These are phyloP conservation scores for Macaria notata DNA, from an alignment of 2,888 invertebrate species.

Conservation along the genomic window DNA sequence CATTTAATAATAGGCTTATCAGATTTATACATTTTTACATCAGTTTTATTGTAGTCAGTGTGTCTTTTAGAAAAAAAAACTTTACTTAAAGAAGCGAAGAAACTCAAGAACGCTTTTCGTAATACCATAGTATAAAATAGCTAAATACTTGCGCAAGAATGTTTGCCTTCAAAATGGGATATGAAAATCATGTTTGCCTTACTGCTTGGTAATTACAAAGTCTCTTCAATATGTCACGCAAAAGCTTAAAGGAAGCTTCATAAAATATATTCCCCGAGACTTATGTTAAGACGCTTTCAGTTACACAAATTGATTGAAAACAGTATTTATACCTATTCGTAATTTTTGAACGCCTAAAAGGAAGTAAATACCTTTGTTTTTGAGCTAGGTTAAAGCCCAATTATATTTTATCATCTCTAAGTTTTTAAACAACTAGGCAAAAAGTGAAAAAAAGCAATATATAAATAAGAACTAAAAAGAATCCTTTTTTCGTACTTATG, in stretches of 20 bases:
- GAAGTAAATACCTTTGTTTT: no score
- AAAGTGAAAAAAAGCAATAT: background rate
- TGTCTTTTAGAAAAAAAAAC: no score
- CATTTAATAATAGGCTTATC: no score
- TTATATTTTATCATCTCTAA: background rate
- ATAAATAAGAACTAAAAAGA: background rate
- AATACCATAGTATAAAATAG: slow-evolving; percentile 5
- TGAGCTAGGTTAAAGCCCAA: no score
- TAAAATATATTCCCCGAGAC: no score
- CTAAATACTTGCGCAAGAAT: slow-evolving; percentile 43
- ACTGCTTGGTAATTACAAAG: slow-evolving; percentile 57
- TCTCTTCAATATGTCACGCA: slow-evolving; percentile 38
- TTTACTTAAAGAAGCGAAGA: no score
- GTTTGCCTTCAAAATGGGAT: slow-evolving; percentile 57
- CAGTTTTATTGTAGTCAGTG: no score
- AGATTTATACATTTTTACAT: no score
- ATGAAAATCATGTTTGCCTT: slow-evolving; percentile 61
- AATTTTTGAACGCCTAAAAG: background rate
- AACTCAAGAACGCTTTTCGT: no score
- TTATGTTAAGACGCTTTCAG: background rate
- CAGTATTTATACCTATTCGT: background rate
- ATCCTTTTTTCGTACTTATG: no score
- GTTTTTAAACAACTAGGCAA: background rate
- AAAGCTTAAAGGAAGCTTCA: background rate
- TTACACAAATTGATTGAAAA: slow-evolving; percentile 8